These are phyloP conservation scores for Talpa occidentalis DNA, from an alignment of 2,113 vertebrate genomes.

Conservation along the genomic window DNA sequence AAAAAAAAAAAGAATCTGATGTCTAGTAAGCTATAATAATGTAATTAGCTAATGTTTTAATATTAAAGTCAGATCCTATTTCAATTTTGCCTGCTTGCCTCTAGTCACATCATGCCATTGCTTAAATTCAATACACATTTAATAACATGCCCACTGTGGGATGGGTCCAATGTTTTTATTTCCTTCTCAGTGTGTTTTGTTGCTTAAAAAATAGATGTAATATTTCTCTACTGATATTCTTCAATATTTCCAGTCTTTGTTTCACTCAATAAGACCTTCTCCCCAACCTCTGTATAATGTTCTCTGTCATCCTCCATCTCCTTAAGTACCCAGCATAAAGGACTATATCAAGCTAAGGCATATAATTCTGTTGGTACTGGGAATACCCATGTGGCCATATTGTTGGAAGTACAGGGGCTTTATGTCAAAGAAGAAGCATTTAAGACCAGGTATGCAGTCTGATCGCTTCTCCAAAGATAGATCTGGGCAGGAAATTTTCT, in stretches of 20 bases:
- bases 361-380: neutral
- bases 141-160: neutral
- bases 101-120: neutral
- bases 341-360: neutral
- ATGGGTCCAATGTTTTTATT: neutral
- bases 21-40: neutral
- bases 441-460: neutral
- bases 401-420: neutral
- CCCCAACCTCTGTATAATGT: neutral
- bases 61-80: conserved; percentile 7
- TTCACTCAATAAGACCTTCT: neutral
- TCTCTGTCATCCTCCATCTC: neutral
- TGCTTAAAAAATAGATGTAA: neutral
- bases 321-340: neutral
- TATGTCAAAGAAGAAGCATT: neutral
- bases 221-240: conserved; percentile 4
- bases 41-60: neutral
- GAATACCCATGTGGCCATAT: neutral
- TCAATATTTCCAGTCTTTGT: neutral
- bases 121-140: conserved; percentile 13
- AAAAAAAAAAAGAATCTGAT: neutral
- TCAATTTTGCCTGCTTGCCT: neutral
- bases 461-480: conserved; percentile 17
- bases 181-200: neutral
- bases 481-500: neutral